Conservation (phyloP, 2,797 vertebrate genomes). For the Scyliorhinus canicula region DNA sequence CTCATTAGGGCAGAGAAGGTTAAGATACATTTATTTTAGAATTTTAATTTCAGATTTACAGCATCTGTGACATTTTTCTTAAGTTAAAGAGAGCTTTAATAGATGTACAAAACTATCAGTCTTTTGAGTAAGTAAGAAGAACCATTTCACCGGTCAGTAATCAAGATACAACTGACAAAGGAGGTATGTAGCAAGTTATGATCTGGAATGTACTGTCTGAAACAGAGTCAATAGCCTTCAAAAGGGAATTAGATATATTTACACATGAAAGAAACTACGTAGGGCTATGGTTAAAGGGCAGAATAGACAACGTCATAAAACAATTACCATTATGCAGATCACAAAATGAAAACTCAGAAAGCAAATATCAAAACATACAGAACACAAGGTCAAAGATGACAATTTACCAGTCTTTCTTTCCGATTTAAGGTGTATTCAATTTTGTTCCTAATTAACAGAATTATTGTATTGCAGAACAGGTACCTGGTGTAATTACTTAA, state of each 20-base stretch:
- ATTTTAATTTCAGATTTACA: background rate
- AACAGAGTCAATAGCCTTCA: background rate
- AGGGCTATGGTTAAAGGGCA: background rate
- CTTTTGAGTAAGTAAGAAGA: background rate
- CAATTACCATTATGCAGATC: background rate
- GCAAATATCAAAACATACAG: background rate
- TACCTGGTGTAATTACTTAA: background rate
- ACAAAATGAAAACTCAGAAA: background rate
- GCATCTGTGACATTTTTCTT: background rate
- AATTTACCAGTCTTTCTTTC: background rate
- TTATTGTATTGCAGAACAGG: background rate
- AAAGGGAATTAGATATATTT: background rate
- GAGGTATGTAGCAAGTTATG: background rate
- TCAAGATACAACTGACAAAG: background rate
- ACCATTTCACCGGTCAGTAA: background rate
- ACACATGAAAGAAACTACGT: too few species aligned
- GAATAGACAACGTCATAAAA: background rate
- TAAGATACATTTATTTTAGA: background rate
- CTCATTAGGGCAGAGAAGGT: background rate
- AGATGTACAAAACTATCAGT: background rate
- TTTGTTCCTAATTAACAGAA: background rate
- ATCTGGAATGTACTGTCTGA: background rate
- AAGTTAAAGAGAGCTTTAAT: background rate
- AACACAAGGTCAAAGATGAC: too few species aligned
- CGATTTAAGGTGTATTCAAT: background rate